Conservation (phyloP, 2,797 vertebrate genomes). For the Aythya fuligula region DNA sequence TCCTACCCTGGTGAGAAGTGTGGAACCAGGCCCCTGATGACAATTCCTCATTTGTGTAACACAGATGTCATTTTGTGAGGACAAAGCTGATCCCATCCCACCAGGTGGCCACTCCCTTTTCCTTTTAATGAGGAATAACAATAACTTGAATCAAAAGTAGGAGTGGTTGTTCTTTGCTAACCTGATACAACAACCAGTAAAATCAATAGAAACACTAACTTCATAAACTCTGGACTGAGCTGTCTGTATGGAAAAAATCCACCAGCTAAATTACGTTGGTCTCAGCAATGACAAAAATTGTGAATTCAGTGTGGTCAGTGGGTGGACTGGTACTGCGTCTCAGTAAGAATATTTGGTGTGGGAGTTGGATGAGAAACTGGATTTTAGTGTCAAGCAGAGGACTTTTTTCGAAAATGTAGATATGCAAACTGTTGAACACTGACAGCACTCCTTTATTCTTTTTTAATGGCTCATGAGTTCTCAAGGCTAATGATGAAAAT, state of each 20-base stretch:
- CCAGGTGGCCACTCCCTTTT: background rate
- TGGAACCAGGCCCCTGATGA: background rate
- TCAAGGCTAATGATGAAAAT: conserved; percentile 27
- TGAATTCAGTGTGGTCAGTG: background rate
- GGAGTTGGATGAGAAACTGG: background rate
- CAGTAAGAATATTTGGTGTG: background rate
- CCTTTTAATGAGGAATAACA: background rate
- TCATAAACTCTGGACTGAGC: background rate
- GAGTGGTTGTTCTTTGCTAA: background rate
- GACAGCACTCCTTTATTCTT: background rate
- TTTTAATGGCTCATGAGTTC: background rate
- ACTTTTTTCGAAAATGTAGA: background rate
- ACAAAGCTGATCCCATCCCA: background rate
- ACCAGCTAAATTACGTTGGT: background rate
- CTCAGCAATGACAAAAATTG: background rate
- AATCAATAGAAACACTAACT: background rate
- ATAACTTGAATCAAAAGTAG: background rate
- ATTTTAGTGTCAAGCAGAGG: conserved; percentile 19
- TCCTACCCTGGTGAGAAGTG: background rate
- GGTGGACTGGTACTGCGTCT: background rate
- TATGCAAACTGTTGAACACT: background rate
- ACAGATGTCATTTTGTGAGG: background rate
- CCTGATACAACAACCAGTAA: background rate
- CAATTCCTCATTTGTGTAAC: background rate
- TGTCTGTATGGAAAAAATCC: background rate